Evolutionary conservation across 2,888 invertebrate species (phyloP).

Genomic region (Microctonus brassicae): DNA sequence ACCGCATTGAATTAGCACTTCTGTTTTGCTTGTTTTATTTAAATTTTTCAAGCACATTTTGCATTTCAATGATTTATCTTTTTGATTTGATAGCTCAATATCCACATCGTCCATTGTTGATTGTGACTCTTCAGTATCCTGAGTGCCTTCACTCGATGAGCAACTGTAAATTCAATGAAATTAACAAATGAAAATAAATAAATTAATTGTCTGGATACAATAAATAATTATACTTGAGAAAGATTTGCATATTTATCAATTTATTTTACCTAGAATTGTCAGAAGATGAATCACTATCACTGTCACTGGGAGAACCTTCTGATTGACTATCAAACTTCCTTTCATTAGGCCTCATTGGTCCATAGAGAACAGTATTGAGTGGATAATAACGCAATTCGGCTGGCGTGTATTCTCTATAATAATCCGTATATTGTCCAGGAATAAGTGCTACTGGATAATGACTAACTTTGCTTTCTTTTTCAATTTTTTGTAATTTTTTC

Average conservation of each 20-base stretch:
- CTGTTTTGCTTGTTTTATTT: conserved; percentile 71
- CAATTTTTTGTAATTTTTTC: conserved; percentile 71
- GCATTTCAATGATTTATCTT: conserved; percentile 67
- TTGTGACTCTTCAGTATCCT: conserved; percentile 68
- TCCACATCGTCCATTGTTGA: conserved; percentile 68
- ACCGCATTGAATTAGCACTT: conserved; percentile 74
- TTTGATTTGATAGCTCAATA: conserved; percentile 62
- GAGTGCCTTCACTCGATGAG: conserved; percentile 69
- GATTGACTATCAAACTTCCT: conserved; percentile 71
- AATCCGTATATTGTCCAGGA: conserved; percentile 96
- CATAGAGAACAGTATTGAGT: conserved; percentile 87
- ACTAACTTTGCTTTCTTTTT: conserved; percentile 73
- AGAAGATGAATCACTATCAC: conserved; percentile 68
- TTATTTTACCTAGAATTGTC: conserved; percentile 69
- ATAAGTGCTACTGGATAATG: conserved; percentile 93
- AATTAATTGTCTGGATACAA: not conserved
- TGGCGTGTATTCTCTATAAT: conserved; percentile 83
- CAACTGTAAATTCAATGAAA: conserved; percentile 43
- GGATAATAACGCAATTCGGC: conserved; percentile 93
- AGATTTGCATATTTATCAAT: not conserved
- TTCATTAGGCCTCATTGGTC: conserved; percentile 72
- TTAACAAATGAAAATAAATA: conserved; percentile 27
- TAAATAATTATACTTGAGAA: too few relatives aligned
- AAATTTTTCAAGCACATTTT: conserved; percentile 70
- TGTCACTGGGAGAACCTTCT: conserved; percentile 72